phyloP scores from a whole-genome alignment of 2,113 vertebrate species.

The Hippocampus mohnikei region DNA sequence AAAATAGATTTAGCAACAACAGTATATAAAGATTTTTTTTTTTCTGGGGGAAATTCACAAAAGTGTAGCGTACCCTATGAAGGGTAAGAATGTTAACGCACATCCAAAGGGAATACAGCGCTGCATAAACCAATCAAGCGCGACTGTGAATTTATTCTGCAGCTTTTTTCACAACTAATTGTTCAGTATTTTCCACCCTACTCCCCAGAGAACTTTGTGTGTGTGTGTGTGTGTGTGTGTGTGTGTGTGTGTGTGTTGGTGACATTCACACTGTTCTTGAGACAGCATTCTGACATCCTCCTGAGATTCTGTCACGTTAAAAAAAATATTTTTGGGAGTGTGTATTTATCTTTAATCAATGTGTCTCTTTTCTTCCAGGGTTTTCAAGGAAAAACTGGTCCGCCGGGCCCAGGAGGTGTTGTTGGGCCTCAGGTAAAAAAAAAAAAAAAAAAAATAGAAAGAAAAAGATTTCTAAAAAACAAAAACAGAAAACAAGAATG shows the following conservation, averaged over 20 bases:
- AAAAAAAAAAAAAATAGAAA: neutral
- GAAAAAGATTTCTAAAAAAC: too few relatives aligned
- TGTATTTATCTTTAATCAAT: neutral
- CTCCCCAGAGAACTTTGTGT: neutral
- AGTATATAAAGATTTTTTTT: neutral
- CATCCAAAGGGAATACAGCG: conserved; percentile 5
- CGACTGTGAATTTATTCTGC: conserved; percentile 9
- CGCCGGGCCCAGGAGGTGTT: conserved; percentile 94
- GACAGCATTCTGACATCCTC: neutral
- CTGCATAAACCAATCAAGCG: conserved; percentile 17
- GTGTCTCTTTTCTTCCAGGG: conserved; percentile 73
- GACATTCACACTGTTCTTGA: conserved; percentile 1
- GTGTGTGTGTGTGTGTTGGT: neutral
- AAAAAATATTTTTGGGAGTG: too few relatives aligned
- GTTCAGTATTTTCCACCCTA: neutral
- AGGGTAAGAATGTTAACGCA: neutral
- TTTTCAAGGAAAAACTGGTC: conserved; percentile 98
- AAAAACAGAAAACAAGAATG: neutral
- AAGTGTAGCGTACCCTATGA: neutral
- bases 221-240: neutral
- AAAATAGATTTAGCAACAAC: neutral
- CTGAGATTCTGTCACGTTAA: neutral
- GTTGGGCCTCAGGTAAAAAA: conserved; percentile 90
- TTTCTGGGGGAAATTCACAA: neutral
- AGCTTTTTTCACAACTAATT: conserved; percentile 12